Evolutionary conservation across 2,113 vertebrate species (phyloP), one percentile per base, ranked within the genome.

Genomic region (Cercopithecus mona): DNA sequence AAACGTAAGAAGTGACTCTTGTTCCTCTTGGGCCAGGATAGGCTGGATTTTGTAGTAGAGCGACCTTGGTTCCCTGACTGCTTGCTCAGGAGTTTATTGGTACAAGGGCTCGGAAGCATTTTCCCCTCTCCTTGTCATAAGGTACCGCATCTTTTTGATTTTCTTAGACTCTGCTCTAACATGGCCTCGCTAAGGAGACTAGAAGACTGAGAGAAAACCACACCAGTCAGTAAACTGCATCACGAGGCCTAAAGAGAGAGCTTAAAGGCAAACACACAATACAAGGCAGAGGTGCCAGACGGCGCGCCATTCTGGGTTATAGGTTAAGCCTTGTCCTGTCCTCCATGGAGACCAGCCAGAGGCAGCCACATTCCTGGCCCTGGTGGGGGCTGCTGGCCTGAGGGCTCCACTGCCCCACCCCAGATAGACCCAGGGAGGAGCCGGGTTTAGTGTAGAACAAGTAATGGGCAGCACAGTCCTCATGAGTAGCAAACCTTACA

Each of bases 341-440:
- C 50, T 50, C 17, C 50, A 5, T 30, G 64, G 16, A 80, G 83
- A n/a, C 38, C 35, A 38, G 17, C 45, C 20, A 22, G 73, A 75
- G 7, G 2, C 16, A 3, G 13, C n/a, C 1, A 1, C 8, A 8
- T 30, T 12, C 40, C 20, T 35, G 30, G 0, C 17, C 64, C 20
- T 2, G 32, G 23, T 32, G 35, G 16, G 5, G 80, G 4, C 38
- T 30, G 12, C 68, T 87, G 86, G 38, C 16, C 13, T 61, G 50
- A 64, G 38, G 45, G 45, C 20, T 25, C 68, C 27, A 22, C 17
- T 3, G 50, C 68, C 7, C 5, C 38, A 2, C 22, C 7, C 20
- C 3, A 20, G 59, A n/a, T 10, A 27, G 50, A 75, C 27, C 55
- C 45, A n/a, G 68, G 43, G 12, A 35, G 40, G 45, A 57, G 35